Percentiles rank a stretch among this genome's conserved stretches.
phyloP scores from a whole-genome alignment of 2,888 invertebrate genomes.

The Tipula confusa region DNA sequence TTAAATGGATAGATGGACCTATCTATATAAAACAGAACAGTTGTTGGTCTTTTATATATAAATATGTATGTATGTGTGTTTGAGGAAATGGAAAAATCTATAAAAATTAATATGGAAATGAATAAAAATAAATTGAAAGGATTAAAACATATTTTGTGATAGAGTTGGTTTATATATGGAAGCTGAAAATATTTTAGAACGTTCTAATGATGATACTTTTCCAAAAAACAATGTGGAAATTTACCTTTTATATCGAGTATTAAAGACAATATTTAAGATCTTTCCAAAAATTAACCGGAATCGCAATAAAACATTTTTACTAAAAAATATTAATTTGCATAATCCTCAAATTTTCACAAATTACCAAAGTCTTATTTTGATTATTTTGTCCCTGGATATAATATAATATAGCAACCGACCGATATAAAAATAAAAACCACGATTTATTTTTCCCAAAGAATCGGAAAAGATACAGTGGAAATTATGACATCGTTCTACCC shows the following conservation, averaged over 20 bases:
- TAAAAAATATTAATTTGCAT: constrained; percentile 1
- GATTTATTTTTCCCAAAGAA: neutral
- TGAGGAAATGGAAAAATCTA: neutral
- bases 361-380: constrained; percentile 25
- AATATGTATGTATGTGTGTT: no score
- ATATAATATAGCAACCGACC: neutral
- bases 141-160: neutral
- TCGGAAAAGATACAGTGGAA: neutral
- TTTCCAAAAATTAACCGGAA: neutral
- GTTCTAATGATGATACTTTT: neutral
- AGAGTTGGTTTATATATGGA: neutral
- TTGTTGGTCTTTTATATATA: neutral
- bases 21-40: neutral
- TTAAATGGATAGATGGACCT: no score
- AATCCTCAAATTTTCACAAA: constrained; percentile 12
- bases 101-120: constrained; percentile 1
- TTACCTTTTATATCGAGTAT: neutral
- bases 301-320: neutral
- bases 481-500: neutral
- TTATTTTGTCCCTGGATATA: neutral
- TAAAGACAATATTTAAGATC: no score
- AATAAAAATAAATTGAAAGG: constrained; percentile 12
- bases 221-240: neutral
- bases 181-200: neutral
- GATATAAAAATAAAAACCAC: neutral